These are phyloP conservation scores for Procambarus virginalis DNA, from an alignment of 1,140 invertebrate species.

Conservation along the genomic window DNA sequence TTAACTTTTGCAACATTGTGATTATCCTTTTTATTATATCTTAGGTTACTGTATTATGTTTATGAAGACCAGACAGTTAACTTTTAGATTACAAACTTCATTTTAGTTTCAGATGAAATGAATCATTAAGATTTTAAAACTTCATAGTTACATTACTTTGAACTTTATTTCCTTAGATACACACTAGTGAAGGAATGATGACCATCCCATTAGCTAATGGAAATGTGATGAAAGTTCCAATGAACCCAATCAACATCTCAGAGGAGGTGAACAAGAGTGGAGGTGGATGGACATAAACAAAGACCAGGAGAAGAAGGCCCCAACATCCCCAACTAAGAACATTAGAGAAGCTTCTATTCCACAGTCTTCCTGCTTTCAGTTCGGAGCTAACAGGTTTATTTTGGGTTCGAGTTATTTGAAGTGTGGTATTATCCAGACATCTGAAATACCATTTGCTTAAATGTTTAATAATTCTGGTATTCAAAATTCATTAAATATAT, in stretches of 20 bases:
- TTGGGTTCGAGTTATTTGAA: not conserved
- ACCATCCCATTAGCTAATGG: constrained; percentile 87
- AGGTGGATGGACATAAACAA: constrained; percentile 93
- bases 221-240: constrained; percentile 92
- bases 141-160: constrained; percentile 18
- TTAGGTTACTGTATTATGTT: too few species aligned
- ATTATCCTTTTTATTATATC: too few species aligned
- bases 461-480: not conserved
- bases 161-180: not conserved
- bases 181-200: constrained; percentile 69
- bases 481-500: not conserved
- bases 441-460: not conserved
- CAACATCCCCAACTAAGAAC: constrained; percentile 74
- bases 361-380: not conserved
- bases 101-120: too few species aligned
- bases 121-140: not conserved
- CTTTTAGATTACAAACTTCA: too few species aligned
- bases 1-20: too few species aligned
- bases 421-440: not conserved
- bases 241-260: constrained; percentile 91
- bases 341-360: constrained; percentile 71
- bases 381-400: not conserved
- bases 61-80: too few species aligned
- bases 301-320: constrained; percentile 73
- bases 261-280: constrained; percentile 94